Percentiles rank a stretch among this genome's conserved stretches.
Conservation (phyloP, 2,888 invertebrate genomes). For the Ochropacha duplaris region DNA sequence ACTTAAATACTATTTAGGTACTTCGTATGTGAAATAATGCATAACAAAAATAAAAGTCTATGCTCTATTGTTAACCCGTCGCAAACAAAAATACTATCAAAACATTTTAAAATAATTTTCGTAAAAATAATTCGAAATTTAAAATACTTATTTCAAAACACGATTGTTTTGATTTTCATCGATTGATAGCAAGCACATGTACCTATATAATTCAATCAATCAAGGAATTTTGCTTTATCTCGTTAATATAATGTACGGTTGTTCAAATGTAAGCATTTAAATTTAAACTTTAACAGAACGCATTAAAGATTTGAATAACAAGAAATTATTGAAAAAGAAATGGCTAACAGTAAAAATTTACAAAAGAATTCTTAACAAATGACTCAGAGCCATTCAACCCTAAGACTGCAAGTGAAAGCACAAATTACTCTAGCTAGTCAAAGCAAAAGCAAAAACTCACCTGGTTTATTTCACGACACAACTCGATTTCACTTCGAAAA, state of each 20-base stretch:
- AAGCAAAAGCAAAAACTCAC: constrained; percentile 51
- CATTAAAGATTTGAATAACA: neutral
- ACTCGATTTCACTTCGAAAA: constrained; percentile 38
- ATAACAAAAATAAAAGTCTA: no score
- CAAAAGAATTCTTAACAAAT: constrained; percentile 14
- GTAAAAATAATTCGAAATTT: neutral
- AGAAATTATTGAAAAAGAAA: neutral
- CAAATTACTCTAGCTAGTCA: constrained; percentile 31
- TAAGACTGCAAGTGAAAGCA: constrained; percentile 47
- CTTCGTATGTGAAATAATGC: no score
- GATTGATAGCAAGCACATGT: constrained; percentile 1
- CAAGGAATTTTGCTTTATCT: neutral
- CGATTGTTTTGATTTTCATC: neutral
- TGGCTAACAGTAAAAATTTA: constrained; percentile 4
- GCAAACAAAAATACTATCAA: neutral
- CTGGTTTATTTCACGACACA: constrained; percentile 40
- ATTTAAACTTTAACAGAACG: constrained; percentile 1
- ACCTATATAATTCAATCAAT: neutral
- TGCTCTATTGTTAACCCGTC: neutral
- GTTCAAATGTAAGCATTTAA: neutral
- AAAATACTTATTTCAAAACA: neutral
- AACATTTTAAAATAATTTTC: neutral
- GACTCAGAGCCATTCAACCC: constrained; percentile 41
- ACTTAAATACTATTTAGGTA: no score
- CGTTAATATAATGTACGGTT: constrained; percentile 1